Percentiles rank a stretch among this genome's conserved stretches.
Evolutionary conservation across 2,797 vertebrate genomes (phyloP).

Genomic region (Acrocephalus scirpaceus): DNA sequence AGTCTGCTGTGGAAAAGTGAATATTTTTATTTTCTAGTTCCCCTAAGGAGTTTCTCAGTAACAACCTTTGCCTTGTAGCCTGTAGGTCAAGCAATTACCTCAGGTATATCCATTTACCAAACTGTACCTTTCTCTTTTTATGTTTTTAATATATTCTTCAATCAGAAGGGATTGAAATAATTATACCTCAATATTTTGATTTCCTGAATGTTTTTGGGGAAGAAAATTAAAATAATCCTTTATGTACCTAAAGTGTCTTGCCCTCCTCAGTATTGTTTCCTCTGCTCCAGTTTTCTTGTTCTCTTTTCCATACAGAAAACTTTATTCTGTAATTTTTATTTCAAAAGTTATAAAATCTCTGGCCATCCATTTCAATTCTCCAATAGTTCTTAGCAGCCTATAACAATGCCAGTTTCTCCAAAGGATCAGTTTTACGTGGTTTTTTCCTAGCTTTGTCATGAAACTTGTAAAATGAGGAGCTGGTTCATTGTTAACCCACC

Average conservation of each 20-base stretch:
- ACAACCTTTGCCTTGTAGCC: neutral
- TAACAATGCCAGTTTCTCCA: neutral
- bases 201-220: neutral
- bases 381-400: neutral
- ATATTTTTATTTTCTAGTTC: neutral
- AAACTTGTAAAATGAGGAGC: neutral
- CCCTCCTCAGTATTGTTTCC: neutral
- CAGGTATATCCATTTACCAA: neutral
- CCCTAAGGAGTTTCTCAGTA: neutral
- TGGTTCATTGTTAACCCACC: neutral
- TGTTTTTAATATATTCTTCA: neutral
- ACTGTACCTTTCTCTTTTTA: neutral
- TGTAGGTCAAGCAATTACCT: neutral
- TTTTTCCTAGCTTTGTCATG: neutral
- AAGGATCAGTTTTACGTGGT: neutral
- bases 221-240: neutral
- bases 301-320: neutral
- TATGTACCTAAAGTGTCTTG: neutral
- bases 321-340: neutral
- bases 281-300: neutral
- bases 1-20: neutral
- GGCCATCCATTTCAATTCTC: neutral
- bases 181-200: neutral
- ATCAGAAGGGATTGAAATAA: neutral
- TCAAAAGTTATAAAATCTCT: neutral